A percentile compares a stretch with the other conserved stretches of the same genome.
Evolutionary conservation across 2,888 invertebrate species (phyloP).

Genomic region (Synanthedon formicaeformis): DNA sequence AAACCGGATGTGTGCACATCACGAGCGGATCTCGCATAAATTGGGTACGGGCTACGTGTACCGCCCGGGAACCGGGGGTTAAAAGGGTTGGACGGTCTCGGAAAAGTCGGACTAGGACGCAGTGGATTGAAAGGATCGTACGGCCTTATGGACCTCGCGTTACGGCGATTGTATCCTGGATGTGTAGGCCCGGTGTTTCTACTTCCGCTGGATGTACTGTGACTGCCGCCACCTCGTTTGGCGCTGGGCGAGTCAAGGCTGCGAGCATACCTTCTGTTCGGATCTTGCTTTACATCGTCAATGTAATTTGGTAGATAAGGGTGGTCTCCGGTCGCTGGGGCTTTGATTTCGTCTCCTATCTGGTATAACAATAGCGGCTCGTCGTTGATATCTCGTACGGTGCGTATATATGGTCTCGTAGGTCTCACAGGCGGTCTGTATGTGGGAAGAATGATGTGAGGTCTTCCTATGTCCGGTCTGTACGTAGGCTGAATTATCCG

Average conservation of each 20-base stretch:
- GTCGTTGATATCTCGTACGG: neutral
- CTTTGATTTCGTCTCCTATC: neutral
- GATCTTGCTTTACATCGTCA: slow-evolving; percentile 17
- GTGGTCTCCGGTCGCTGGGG: slow-evolving; percentile 13
- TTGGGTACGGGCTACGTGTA: slow-evolving; percentile 4
- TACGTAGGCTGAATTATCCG: neutral
- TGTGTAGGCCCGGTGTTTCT: slow-evolving; percentile 26
- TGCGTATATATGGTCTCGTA: neutral
- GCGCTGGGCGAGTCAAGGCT: slow-evolving; percentile 7
- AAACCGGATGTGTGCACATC: slow-evolving; percentile 7
- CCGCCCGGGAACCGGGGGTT: slow-evolving; percentile 4
- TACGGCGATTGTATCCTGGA: slow-evolving; percentile 32
- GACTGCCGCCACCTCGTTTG: slow-evolving; percentile 11
- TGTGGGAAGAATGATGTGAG: neutral
- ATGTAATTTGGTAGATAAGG: slow-evolving; percentile 17
- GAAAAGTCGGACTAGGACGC: neutral
- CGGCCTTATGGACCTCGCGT: slow-evolving; percentile 15
- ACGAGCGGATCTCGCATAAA: slow-evolving; percentile 11
- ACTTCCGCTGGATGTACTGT: slow-evolving; percentile 16
- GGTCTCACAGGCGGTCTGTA: neutral
- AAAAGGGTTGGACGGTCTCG: slow-evolving; percentile 5
- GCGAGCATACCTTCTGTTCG: slow-evolving; percentile 9
- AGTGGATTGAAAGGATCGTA: slow-evolving; percentile 3
- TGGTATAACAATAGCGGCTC: neutral
- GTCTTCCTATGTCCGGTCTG: neutral